phyloP scores from a whole-genome alignment of 1,140 invertebrate species.

The Brevipalpus yothersi region DNA sequence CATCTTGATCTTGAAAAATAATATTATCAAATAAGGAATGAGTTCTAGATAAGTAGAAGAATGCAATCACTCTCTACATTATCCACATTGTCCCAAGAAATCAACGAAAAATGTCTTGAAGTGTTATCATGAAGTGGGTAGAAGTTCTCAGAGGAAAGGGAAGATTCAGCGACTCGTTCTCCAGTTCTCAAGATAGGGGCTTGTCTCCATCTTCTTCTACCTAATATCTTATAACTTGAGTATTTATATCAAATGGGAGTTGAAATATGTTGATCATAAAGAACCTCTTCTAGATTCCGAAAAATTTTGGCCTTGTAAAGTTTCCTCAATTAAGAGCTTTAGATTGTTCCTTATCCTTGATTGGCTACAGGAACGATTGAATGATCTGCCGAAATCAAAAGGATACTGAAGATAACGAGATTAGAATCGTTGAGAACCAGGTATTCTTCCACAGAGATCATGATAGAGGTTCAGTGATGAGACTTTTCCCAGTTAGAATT shows the following conservation, averaged over 20 bases:
- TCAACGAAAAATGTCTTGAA: background rate
- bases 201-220: no score
- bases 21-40: constrained; percentile 5
- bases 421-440: constrained; percentile 95
- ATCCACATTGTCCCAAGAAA: background rate
- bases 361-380: constrained; percentile 55
- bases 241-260: background rate
- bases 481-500: constrained; percentile 81
- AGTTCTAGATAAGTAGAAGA: background rate
- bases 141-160: no score
- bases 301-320: constrained; percentile 67
- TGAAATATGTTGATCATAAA: background rate
- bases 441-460: constrained; percentile 77
- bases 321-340: constrained; percentile 85
- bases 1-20: constrained; percentile 11
- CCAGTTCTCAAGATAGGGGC: constrained; percentile 7
- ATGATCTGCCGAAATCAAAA: constrained; percentile 74
- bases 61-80: background rate
- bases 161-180: no score
- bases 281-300: constrained; percentile 11
- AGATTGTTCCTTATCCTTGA: constrained; percentile 93
- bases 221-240: no score
- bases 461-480: constrained; percentile 49
- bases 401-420: constrained; percentile 91
- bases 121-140: constrained; percentile 15